Percentiles rank a stretch among this genome's conserved stretches.
phyloP scores from a whole-genome alignment of 2,797 vertebrate species.

The Myotis pilosus region DNA sequence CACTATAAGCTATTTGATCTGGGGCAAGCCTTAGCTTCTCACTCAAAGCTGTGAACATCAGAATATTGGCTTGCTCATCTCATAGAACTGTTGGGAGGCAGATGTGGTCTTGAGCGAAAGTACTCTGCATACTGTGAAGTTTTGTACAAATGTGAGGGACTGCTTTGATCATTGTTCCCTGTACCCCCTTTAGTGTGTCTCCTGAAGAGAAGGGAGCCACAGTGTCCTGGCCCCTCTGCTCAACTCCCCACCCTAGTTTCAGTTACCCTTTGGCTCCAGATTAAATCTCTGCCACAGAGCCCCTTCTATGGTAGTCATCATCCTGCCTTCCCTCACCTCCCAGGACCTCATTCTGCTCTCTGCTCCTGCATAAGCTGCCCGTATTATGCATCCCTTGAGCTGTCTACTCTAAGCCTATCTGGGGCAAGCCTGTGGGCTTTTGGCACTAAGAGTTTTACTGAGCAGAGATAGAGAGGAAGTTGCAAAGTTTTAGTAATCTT shows the following conservation, averaged over 20 bases:
- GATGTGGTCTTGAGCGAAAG: neutral
- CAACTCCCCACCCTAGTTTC: neutral
- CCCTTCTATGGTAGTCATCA: neutral
- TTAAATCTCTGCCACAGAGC: neutral
- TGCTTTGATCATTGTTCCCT: neutral
- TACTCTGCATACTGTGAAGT: neutral
- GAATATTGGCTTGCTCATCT: neutral
- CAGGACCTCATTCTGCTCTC: constrained; percentile 22
- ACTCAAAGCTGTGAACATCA: neutral
- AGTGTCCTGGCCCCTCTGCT: neutral
- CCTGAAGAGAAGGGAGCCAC: constrained; percentile 27
- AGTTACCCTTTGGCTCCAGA: constrained; percentile 24
- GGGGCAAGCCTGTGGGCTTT: neutral
- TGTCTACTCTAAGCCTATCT: neutral
- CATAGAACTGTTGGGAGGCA: neutral
- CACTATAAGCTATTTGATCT: constrained; percentile 13
- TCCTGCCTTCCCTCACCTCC: constrained; percentile 13
- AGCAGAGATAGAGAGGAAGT: constrained; percentile 10
- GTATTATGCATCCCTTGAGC: neutral
- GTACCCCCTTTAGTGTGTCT: neutral
- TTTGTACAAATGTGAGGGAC: neutral
- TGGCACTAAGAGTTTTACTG: constrained; percentile 22
- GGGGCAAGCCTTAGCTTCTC: constrained; percentile 23
- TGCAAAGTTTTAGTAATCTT: neutral
- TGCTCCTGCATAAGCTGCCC: constrained; percentile 21